Base-by-base conservation (phyloP, 2,888 invertebrate genomes). In the Amblyteles armatorius region DNA sequence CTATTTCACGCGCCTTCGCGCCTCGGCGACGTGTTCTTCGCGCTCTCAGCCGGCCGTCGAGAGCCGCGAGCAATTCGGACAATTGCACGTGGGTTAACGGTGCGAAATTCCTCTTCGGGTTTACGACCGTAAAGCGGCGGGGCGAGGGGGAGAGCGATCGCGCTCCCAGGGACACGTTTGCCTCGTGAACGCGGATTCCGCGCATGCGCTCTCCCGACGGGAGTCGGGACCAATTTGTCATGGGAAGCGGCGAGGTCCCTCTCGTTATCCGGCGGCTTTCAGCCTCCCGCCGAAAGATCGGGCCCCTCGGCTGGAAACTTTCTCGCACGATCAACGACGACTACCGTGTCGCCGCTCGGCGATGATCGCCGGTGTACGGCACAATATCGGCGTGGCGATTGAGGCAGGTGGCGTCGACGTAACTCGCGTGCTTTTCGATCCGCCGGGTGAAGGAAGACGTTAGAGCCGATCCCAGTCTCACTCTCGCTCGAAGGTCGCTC, bases 401-500 rank as follows among this genome's bases (percentile, higher is more conserved):
- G 26, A 19, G 16, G 26, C 72, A 57, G 55, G 55, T 71, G 57
- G 11, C 29, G 16, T n/a, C 52, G 36, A 26, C 26, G 60, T 26
- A 26, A 26, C 29, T 44, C 26, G 9, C 16, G 29, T 11, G 6
- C 4, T 11, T 26, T 68, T 22, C 16, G 79, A 16, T 29, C 55
- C 29, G 9, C n/a, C 9, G n/a, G 60, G 77, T 76, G 60, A 36
- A 78, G 6, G 9, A 48, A 48, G 74, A 29, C 33, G 22, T 33
- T 69, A 83, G 60, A 68, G 40, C 22, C 65, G 69, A 68, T 7
- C 80, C 40, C 77, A 73, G 78, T 13, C 68, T 84, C 85, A 72
- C 81, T 85, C 84, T 84, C 84, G 82, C n/a, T 19, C 67, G 84
- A 86, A 87, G 88, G 86, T 85, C 84, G 76, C 44, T 36, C 72